These are phyloP conservation scores for Oceanites oceanicus DNA, from an alignment of 2,113 vertebrate species.

Conservation along the genomic window DNA sequence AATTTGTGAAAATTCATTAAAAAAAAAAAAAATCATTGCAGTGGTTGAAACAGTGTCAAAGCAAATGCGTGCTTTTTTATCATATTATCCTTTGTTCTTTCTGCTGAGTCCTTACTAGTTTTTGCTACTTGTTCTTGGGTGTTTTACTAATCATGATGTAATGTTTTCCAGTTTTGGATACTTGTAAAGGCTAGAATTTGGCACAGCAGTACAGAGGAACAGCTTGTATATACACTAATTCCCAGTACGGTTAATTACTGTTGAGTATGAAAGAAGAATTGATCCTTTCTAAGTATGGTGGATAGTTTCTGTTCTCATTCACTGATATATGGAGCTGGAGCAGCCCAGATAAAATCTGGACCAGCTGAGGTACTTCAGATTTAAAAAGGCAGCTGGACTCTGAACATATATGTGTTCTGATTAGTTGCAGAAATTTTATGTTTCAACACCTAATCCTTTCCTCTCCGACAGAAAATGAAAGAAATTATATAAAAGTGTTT, in stretches of 20 bases:
- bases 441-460: constrained; percentile 6
- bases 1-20: neutral
- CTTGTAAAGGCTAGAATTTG: neutral
- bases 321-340: neutral
- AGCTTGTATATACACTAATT: constrained; percentile 1
- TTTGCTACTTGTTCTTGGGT: constrained; percentile 26
- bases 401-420: neutral
- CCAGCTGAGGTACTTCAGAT: neutral
- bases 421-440: neutral
- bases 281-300: neutral
- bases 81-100: neutral
- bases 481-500: neutral
- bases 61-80: neutral
- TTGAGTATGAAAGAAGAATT: neutral
- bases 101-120: neutral
- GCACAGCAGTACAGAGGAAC: neutral
- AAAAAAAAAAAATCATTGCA: neutral
- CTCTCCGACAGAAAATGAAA: neutral
- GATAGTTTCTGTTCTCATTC: neutral
- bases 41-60: neutral
- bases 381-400: neutral
- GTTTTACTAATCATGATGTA: constrained; percentile 1
- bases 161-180: neutral
- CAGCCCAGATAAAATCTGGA: neutral
- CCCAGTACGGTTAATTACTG: neutral